These are phyloP conservation scores for Ciconia stormi DNA, from an alignment of 2,113 vertebrate species.

Conservation along the genomic window DNA sequence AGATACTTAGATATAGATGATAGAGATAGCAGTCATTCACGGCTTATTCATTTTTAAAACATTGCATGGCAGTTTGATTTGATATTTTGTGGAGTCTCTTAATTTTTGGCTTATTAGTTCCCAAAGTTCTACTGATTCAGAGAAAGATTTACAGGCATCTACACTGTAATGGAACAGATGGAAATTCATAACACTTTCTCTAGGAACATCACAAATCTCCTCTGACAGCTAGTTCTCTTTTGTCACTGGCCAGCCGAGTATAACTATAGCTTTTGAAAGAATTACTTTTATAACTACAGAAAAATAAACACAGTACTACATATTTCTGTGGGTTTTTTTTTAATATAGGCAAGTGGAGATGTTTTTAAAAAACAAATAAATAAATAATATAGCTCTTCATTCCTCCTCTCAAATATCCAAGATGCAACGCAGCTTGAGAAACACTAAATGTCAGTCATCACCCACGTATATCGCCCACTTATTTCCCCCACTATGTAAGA, in stretches of 20 bases:
- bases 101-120: background rate
- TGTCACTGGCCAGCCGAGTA: background rate
- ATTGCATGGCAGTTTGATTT: background rate
- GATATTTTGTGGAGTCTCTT: background rate
- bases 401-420: background rate
- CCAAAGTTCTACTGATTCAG: background rate
- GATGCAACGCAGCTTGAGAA: background rate
- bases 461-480: background rate
- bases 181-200: background rate
- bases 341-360: background rate
- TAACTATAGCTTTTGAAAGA: background rate
- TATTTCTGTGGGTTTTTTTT: background rate
- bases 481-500: background rate
- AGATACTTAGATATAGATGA: background rate
- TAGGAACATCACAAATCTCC: background rate
- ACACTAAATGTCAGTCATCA: background rate
- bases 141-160: background rate
- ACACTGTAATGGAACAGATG: background rate
- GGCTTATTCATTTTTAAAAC: background rate
- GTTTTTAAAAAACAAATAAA: background rate
- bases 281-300: background rate
- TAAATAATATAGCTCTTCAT: background rate
- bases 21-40: background rate
- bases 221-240: background rate
- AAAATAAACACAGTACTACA: background rate